These are phyloP conservation scores for Tor tambroides DNA, from an alignment of 2,113 vertebrate genomes.

Conservation along the genomic window DNA sequence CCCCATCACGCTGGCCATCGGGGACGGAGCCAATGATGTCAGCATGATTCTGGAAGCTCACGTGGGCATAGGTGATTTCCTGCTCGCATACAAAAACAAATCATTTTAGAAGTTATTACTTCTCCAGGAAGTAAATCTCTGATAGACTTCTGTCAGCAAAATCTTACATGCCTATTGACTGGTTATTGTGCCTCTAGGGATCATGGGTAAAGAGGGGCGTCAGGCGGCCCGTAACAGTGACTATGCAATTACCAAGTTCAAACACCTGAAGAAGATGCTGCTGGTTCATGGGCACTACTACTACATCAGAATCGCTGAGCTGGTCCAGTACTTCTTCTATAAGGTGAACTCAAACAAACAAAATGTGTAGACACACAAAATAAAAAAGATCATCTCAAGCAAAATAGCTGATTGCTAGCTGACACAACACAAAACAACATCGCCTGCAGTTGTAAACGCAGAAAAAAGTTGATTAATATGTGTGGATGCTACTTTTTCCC, in stretches of 20 bases:
- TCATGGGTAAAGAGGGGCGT: constrained; percentile 96
- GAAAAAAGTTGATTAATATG: background rate
- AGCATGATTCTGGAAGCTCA: constrained; percentile 99
- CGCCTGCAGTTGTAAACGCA: background rate
- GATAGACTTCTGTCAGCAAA: background rate
- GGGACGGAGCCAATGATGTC: constrained; percentile 96
- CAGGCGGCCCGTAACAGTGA: constrained; percentile 97
- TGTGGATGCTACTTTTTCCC: background rate
- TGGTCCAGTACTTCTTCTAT: constrained; percentile 99
- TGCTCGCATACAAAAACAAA: background rate
- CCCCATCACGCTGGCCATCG: constrained; percentile 93
- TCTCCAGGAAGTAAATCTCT: background rate
- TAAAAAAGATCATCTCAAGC: background rate
- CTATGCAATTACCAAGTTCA: constrained; percentile 97
- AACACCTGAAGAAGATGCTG: constrained; percentile 97
- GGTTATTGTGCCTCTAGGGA: constrained; percentile 73
- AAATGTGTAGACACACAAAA: background rate
- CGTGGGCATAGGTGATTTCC: constrained; percentile 89
- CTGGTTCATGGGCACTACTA: constrained; percentile 97
- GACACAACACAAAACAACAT: background rate
- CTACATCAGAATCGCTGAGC: constrained; percentile 94
- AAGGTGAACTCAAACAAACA: constrained; percentile 78
- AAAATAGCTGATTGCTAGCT: background rate
- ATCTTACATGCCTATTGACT: background rate
- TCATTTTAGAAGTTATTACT: background rate